Conservation (phyloP, 2,888 invertebrate species). For the Galerucella nymphaeae region DNA sequence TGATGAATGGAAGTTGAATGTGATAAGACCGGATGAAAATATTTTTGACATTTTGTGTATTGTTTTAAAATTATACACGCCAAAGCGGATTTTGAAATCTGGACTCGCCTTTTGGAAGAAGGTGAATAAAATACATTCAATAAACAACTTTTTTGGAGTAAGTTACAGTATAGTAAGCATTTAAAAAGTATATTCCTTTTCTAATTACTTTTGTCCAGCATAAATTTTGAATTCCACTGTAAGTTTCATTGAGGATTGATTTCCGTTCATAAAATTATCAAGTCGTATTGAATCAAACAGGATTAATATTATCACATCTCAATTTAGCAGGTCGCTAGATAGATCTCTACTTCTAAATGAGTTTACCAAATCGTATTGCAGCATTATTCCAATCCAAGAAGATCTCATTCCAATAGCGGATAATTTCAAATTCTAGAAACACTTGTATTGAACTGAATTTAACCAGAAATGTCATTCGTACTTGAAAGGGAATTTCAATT, state of each 20-base stretch:
- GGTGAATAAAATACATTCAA: too few species aligned
- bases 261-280: background rate
- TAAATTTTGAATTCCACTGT: background rate
- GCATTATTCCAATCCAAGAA: constrained; percentile 31
- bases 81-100: too few species aligned
- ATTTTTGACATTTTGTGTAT: background rate
- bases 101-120: too few species aligned
- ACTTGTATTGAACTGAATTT: constrained; percentile 38
- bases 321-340: constrained; percentile 9
- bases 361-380: constrained; percentile 30
- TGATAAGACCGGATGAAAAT: background rate
- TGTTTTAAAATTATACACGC: too few species aligned
- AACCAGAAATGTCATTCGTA: constrained; percentile 41
- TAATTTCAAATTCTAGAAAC: constrained; percentile 35
- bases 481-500: constrained; percentile 44
- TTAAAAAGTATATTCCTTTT: too few species aligned
- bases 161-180: too few species aligned
- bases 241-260: background rate
- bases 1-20: constrained; percentile 27
- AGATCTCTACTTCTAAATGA: constrained; percentile 16
- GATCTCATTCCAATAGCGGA: constrained; percentile 27
- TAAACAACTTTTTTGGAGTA: too few species aligned
- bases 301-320: constrained; percentile 8
- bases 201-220: too few species aligned
- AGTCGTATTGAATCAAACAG: background rate